A percentile compares a stretch with the other conserved stretches of the same genome.
phyloP scores from a whole-genome alignment of 1,140 invertebrate species.

The Dermatophagoides farinae region DNA sequence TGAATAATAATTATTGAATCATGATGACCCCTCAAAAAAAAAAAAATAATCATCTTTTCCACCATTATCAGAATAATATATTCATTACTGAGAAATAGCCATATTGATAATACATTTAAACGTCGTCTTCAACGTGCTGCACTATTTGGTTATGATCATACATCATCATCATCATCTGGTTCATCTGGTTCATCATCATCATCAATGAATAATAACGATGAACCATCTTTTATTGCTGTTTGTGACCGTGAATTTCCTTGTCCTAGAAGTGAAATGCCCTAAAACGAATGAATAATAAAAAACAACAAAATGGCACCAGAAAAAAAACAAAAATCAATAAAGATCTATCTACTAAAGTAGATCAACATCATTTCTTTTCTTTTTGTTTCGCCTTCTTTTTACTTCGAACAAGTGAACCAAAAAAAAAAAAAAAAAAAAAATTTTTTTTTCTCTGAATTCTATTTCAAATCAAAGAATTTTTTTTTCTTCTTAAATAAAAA shows the following conservation, averaged over 20 bases:
- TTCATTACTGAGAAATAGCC: slow-evolving; percentile 21
- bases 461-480: too few relatives aligned
- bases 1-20: slow-evolving; percentile 9
- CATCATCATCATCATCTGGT: background rate
- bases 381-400: too few relatives aligned
- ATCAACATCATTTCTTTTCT: too few relatives aligned
- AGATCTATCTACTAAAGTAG: too few relatives aligned
- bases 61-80: slow-evolving; percentile 20
- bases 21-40: background rate
- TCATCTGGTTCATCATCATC: background rate
- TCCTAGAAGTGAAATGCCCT: slow-evolving; percentile 7
- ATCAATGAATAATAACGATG: background rate
- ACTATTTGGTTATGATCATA: slow-evolving; percentile 16
- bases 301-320: too few relatives aligned
- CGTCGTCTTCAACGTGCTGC: slow-evolving; percentile 20
- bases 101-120: slow-evolving; percentile 20
- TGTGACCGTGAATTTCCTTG: slow-evolving; percentile 9
- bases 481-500: too few relatives aligned
- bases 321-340: too few relatives aligned
- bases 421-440: too few relatives aligned
- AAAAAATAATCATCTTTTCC: background rate
- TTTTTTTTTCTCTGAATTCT: too few relatives aligned
- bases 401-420: too few relatives aligned
- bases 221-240: background rate
- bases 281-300: background rate